phyloP scores from a whole-genome alignment of 2,888 invertebrate genomes.

The Oxytorus armatus region DNA sequence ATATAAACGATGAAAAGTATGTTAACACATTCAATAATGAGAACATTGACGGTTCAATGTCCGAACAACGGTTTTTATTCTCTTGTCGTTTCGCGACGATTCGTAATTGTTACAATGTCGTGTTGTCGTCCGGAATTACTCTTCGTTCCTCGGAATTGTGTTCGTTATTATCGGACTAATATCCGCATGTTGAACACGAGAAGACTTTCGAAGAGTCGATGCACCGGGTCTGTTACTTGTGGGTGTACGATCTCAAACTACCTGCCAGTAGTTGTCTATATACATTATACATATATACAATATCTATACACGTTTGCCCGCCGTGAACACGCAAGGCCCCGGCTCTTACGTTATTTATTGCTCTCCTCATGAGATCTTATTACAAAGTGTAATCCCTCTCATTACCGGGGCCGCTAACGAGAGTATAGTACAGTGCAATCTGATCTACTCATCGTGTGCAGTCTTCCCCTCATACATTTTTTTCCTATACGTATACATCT shows the following conservation, averaged over 20 bases:
- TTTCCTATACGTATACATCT: slow-evolving; percentile 10
- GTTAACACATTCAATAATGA: not conserved
- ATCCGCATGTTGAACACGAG: slow-evolving; percentile 45
- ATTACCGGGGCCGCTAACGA: slow-evolving; percentile 65
- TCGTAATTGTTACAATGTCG: slow-evolving; percentile 29
- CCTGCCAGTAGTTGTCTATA: not conserved
- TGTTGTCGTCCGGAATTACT: slow-evolving; percentile 12
- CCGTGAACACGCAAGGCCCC: slow-evolving; percentile 42
- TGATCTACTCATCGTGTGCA: slow-evolving; percentile 9
- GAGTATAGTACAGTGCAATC: slow-evolving; percentile 6
- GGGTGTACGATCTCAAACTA: not conserved
- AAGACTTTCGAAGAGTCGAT: slow-evolving; percentile 36
- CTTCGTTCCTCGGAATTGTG: slow-evolving; percentile 24
- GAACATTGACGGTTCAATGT: not conserved
- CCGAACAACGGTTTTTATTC: slow-evolving; percentile 1
- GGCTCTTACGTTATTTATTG: slow-evolving; percentile 54
- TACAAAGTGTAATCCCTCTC: slow-evolving; percentile 67
- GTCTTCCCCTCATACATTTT: slow-evolving; percentile 2
- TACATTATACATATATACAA: slow-evolving; percentile 1
- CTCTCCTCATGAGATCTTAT: slow-evolving; percentile 62
- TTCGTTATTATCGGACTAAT: slow-evolving; percentile 20
- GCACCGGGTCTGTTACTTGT: slow-evolving; percentile 16
- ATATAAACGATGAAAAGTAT: not conserved
- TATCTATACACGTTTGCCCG: slow-evolving; percentile 22
- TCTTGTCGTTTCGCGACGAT: slow-evolving; percentile 21